Evolutionary conservation across 2,113 vertebrate species (phyloP).

Genomic region (Prunella himalayana): DNA sequence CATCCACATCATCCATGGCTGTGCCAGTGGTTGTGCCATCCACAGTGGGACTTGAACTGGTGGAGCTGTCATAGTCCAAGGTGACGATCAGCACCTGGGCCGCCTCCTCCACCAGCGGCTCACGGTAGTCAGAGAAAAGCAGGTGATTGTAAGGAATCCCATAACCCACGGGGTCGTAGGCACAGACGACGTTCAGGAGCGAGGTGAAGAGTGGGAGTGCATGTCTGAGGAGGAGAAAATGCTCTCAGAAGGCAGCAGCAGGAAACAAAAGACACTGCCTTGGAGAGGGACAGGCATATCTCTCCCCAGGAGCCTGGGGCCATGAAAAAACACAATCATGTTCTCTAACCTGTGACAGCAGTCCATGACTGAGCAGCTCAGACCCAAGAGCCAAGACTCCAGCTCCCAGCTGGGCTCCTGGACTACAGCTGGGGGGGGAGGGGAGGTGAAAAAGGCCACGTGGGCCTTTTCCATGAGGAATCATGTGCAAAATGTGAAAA

Average conservation of each 20-base stretch:
- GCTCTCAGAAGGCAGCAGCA: background rate
- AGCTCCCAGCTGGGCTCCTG: background rate
- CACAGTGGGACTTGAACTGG: constrained; percentile 70
- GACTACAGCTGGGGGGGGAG: background rate
- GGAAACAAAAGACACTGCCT: background rate
- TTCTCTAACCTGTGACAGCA: background rate
- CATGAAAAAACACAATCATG: background rate
- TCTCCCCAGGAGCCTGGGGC: background rate
- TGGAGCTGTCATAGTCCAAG: constrained; percentile 87
- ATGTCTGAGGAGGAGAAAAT: constrained; percentile 75
- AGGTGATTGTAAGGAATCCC: constrained; percentile 98
- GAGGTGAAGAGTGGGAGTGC: constrained; percentile 96
- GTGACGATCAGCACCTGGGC: constrained; percentile 95
- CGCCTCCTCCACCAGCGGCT: constrained; percentile 94
- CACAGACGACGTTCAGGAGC: constrained; percentile 91
- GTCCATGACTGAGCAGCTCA: background rate
- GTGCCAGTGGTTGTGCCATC: constrained; percentile 88
- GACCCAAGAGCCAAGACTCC: background rate
- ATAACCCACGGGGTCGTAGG: constrained; percentile 96
- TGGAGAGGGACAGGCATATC: background rate
- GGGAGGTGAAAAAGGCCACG: background rate
- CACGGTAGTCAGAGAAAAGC: constrained; percentile 94
- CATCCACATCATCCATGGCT: constrained; percentile 89
- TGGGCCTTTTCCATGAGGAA: background rate
- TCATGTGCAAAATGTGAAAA: background rate